Conservation (phyloP, 2,797 vertebrate species). For the Falco columbarius region DNA sequence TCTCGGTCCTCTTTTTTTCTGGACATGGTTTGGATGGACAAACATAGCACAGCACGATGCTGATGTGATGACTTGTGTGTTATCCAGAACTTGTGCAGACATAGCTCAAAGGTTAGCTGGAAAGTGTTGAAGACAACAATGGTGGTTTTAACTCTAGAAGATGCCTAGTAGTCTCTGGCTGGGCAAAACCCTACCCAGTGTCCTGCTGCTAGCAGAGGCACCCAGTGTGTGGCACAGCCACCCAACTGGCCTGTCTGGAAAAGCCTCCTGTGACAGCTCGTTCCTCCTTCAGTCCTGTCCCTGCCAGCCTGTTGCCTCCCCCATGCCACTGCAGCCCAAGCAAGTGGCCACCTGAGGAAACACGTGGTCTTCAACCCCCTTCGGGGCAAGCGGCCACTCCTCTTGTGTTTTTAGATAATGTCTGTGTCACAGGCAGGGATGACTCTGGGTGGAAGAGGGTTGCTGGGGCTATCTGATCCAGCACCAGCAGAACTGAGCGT, state of each 20-base stretch:
- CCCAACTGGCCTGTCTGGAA: neutral
- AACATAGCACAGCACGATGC: neutral
- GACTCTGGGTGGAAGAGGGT: neutral
- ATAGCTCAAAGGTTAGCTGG: neutral
- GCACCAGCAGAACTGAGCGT: neutral
- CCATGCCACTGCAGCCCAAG: neutral
- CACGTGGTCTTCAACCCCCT: rapidly evolving
- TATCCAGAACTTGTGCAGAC: neutral
- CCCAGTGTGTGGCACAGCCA: neutral
- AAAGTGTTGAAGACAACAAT: neutral
- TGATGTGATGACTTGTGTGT: neutral
- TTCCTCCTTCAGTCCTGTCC: neutral
- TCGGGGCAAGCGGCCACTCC: neutral
- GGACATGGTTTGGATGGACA: neutral
- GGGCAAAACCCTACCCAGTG: neutral
- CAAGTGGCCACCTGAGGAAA: neutral
- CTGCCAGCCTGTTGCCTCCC: neutral
- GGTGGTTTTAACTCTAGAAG: neutral
- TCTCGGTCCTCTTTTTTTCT: neutral
- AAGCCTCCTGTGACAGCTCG: neutral
- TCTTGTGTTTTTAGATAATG: rapidly evolving
- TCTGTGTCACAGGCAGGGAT: neutral
- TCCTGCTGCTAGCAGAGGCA: neutral
- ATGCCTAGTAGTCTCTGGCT: neutral
- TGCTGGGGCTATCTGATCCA: neutral